phyloP scores from a whole-genome alignment of 2,797 vertebrate species.

The Semotilus atromaculatus region DNA sequence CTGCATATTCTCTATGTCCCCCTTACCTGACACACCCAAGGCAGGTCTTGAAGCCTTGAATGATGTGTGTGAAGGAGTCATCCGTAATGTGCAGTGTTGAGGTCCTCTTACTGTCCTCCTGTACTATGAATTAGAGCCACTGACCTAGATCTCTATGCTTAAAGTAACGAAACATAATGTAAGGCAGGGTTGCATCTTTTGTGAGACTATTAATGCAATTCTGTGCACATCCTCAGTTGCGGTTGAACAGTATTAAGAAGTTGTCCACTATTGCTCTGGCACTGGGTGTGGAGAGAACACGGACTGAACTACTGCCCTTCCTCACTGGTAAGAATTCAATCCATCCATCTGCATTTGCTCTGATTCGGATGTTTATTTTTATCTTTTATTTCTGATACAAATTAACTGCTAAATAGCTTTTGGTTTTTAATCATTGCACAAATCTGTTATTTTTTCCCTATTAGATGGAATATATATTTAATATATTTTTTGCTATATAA shows the following conservation, averaged over 20 bases:
- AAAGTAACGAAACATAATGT: neutral
- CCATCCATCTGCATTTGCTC: neutral
- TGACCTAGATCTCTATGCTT: neutral
- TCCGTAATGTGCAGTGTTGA: neutral
- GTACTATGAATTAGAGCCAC: neutral
- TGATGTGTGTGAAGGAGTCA: neutral
- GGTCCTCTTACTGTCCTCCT: neutral
- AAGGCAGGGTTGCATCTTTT: neutral
- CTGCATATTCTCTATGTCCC: neutral
- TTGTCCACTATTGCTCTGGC: constrained; percentile 88
- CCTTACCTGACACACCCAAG: constrained; percentile 13
- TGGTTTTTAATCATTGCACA: neutral
- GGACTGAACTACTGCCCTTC: constrained; percentile 87
- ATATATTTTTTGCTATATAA: neutral
- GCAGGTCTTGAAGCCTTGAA: neutral
- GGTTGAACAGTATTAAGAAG: constrained; percentile 89
- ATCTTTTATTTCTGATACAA: neutral
- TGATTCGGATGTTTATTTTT: accelerated
- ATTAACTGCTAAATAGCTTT: neutral
- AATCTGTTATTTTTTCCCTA: no score
- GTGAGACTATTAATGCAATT: neutral
- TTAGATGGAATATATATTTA: no score
- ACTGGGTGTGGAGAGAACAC: constrained; percentile 86
- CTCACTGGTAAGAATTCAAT: constrained; percentile 79
- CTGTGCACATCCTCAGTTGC: constrained; percentile 70